Conservation (phyloP, 2,113 vertebrate species). For the Verasper variegatus region DNA sequence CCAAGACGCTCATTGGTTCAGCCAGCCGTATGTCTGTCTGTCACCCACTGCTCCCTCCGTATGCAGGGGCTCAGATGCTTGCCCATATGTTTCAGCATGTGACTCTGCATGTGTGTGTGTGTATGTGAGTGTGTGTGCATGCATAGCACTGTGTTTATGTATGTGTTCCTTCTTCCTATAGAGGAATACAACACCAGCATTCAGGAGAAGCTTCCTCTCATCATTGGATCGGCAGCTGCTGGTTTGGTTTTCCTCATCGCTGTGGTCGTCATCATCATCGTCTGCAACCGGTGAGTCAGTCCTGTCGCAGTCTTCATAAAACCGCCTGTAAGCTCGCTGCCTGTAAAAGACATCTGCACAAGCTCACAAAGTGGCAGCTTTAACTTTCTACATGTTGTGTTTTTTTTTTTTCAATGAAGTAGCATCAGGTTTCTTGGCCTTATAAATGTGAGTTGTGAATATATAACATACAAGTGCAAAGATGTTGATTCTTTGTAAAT, state of each 20-base stretch:
- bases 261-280: slow-evolving; percentile 92
- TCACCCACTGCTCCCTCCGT: slow-evolving; percentile 73
- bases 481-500: not conserved
- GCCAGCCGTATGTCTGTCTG: slow-evolving; percentile 76
- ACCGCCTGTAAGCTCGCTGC: not conserved
- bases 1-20: slow-evolving; percentile 64
- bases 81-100: slow-evolving; percentile 75
- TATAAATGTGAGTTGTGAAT: too few species aligned
- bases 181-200: slow-evolving; percentile 97
- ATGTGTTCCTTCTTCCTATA: slow-evolving; percentile 60
- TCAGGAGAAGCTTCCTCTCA: slow-evolving; percentile 97
- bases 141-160: slow-evolving; percentile 27
- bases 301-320: slow-evolving; percentile 29
- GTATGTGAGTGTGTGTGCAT: slow-evolving; percentile 8
- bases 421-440: too few species aligned
- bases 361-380: not conserved
- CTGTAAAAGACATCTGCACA: slow-evolving; percentile 11
- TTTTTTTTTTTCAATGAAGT: not conserved
- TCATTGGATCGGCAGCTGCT: slow-evolving; percentile 93
- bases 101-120: slow-evolving; percentile 32
- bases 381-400: not conserved
- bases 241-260: slow-evolving; percentile 96
- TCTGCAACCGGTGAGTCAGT: slow-evolving; percentile 92
- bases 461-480: not conserved
- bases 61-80: slow-evolving; percentile 72